Evolutionary conservation across 2,797 vertebrate species (phyloP).

Genomic region (Pachyuromys duprasi): DNA sequence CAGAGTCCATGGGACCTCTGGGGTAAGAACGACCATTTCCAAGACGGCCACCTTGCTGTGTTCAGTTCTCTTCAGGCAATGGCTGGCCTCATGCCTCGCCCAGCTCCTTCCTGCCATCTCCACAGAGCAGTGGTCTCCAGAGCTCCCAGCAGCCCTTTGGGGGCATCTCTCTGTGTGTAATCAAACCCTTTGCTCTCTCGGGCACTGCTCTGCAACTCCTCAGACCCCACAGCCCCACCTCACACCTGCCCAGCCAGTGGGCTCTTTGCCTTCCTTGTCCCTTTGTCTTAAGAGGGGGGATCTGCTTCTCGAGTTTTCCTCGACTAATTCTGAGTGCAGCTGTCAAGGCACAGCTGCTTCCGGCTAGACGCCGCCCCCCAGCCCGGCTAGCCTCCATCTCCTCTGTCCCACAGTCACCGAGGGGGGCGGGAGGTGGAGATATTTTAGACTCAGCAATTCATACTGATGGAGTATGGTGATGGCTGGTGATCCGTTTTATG

Average conservation of each 20-base stretch:
- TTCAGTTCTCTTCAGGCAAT: background rate
- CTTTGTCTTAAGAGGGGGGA: background rate
- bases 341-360: background rate
- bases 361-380: accelerated
- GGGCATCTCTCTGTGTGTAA: accelerated
- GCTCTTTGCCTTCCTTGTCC: background rate
- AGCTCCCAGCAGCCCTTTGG: accelerated
- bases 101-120: accelerated
- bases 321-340: background rate
- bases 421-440: background rate
- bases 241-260: background rate
- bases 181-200: background rate
- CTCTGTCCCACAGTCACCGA: accelerated
- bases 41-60: background rate
- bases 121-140: background rate
- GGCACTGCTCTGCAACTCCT: accelerated
- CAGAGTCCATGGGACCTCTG: background rate
- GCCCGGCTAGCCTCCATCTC: accelerated
- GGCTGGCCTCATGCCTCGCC: background rate
- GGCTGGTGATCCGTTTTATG: background rate
- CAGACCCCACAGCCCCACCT: accelerated
- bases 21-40: background rate
- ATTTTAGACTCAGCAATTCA: background rate
- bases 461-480: background rate
- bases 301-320: background rate